phyloP scores from a whole-genome alignment of 2,797 vertebrate species.

The Mus spretus region DNA sequence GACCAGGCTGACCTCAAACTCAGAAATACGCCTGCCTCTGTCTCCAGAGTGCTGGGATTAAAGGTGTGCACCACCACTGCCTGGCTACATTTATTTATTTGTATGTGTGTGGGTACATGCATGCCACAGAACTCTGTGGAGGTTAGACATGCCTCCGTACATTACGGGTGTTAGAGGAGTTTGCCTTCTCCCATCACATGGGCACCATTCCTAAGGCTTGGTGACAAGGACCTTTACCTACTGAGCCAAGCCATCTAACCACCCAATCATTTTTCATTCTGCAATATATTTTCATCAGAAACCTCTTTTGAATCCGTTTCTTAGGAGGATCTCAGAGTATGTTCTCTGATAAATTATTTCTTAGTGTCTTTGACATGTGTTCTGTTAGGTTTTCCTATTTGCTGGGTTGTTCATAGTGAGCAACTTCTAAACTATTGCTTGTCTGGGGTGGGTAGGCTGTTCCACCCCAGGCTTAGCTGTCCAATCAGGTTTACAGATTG shows the following conservation, averaged over 20 bases:
- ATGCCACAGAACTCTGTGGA: not conserved
- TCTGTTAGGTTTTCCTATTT: not conserved
- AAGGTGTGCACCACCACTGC: too few relatives aligned
- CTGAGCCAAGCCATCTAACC: not conserved
- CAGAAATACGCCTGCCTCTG: too few relatives aligned
- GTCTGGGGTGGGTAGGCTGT: not conserved
- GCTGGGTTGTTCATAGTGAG: not conserved
- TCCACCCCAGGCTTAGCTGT: not conserved
- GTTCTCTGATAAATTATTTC: conserved; percentile 7
- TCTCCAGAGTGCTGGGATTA: too few relatives aligned
- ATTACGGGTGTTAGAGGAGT: not conserved
- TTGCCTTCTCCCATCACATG: not conserved
- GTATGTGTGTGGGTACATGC: not conserved
- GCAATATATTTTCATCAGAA: not conserved
- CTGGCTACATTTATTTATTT: not conserved
- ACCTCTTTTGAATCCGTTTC: not conserved
- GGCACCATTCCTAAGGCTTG: not conserved
- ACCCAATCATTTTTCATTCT: too few relatives aligned
- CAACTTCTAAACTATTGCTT: not conserved
- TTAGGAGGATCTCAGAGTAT: conserved; percentile 2
- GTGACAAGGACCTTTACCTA: not conserved
- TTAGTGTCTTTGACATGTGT: conserved; percentile 6
- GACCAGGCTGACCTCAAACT: too few relatives aligned
- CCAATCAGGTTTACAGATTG: not conserved
- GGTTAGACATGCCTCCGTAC: not conserved